These are phyloP conservation scores for Merops nubicus DNA, from an alignment of 2,113 vertebrate species.

Conservation along the genomic window DNA sequence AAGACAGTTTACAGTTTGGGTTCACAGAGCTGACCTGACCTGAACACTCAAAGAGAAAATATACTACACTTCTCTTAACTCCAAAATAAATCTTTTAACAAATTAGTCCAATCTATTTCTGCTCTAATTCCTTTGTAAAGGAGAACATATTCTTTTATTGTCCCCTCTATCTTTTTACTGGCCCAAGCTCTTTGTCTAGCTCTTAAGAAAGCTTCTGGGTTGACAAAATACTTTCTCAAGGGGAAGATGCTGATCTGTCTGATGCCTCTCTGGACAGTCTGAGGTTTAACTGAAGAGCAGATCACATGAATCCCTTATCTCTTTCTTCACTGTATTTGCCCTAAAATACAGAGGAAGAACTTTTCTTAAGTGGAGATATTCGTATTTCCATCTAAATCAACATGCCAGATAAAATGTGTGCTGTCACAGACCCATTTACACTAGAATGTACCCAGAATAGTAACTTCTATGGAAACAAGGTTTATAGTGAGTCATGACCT, in stretches of 20 bases:
- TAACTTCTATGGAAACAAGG: not conserved
- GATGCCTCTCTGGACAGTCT: not conserved
- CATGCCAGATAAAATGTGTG: not conserved
- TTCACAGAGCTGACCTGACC: slow-evolving; percentile 9
- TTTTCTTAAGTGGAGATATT: not conserved
- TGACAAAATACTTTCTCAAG: not conserved
- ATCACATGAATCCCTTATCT: not conserved
- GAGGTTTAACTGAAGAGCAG: not conserved
- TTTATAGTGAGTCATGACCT: not conserved
- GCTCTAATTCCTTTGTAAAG: not conserved
- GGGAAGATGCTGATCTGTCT: not conserved
- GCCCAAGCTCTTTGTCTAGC: not conserved
- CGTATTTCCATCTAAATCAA: not conserved
- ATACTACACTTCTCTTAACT: not conserved
- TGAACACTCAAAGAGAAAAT: not conserved
- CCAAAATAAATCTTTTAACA: not conserved
- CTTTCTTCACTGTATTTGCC: not conserved
- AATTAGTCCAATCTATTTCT: not conserved
- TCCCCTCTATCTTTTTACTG: not conserved
- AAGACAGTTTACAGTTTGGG: not conserved
- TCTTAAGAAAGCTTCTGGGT: not conserved
- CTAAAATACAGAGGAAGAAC: not conserved
- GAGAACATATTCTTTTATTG: not conserved
- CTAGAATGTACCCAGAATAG: not conserved
- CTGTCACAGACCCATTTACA: not conserved